These are phyloP conservation scores for Acipenser transmontanus DNA, from an alignment of 2,797 vertebrate species.

Conservation along the genomic window DNA sequence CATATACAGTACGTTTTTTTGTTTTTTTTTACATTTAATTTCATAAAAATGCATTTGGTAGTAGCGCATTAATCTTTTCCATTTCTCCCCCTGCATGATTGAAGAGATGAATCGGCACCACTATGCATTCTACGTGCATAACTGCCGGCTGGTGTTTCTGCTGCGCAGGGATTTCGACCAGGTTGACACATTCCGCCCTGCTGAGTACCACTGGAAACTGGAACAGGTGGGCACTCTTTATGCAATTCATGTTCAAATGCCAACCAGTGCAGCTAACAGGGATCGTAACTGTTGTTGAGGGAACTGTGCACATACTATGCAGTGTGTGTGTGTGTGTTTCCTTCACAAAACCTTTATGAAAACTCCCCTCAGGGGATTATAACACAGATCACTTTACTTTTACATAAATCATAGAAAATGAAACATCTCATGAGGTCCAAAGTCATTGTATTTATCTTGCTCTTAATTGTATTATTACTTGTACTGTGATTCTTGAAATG, in stretches of 20 bases:
- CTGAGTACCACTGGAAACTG: constrained; percentile 96
- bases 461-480: no score
- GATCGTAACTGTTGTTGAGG: background rate
- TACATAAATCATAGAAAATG: no score
- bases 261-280: background rate
- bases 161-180: constrained; percentile 87
- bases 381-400: no score
- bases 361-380: no score
- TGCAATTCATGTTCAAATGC: background rate
- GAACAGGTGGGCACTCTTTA: constrained; percentile 73
- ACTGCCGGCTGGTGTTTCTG: constrained; percentile 90
- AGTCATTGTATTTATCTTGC: no score
- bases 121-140: constrained; percentile 93
- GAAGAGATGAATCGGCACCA: constrained; percentile 97
- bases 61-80: no score
- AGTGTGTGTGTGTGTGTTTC: background rate
- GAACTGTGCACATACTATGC: background rate
- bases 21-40: no score
- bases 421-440: no score
- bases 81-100: no score
- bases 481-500: no score
- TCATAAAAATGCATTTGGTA: no score
- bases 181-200: constrained; percentile 87
- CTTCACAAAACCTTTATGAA: no score
- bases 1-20: constrained; percentile 1